phyloP scores from a whole-genome alignment of 2,888 invertebrate species.

The Tortricodes alternella region DNA sequence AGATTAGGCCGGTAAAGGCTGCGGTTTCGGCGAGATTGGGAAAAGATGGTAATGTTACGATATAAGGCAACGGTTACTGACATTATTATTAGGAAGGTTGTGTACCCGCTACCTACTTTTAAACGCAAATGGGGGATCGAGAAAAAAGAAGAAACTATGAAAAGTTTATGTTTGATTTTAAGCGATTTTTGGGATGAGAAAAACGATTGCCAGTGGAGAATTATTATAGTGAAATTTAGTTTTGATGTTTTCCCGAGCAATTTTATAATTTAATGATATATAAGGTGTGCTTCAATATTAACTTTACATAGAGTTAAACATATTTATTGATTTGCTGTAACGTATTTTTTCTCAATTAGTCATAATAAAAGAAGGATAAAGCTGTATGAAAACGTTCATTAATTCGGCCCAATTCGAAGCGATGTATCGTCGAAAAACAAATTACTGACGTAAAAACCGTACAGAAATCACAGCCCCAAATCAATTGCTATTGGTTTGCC shows the following conservation, averaged over 20 bases:
- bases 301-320: too few relatives aligned
- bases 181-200: too few relatives aligned
- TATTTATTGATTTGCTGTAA: too few relatives aligned
- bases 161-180: too few relatives aligned
- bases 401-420: conserved; percentile 6
- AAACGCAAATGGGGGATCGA: too few relatives aligned
- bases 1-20: conserved; percentile 6
- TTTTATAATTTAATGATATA: too few relatives aligned
- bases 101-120: background rate
- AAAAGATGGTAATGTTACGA: conserved; percentile 11
- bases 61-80: background rate
- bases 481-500: background rate
- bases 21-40: conserved; percentile 3
- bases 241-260: too few relatives aligned
- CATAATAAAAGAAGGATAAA: background rate
- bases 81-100: background rate
- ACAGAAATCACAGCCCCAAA: conserved; percentile 2
- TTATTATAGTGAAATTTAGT: too few relatives aligned
- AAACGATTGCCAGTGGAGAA: too few relatives aligned
- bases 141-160: too few relatives aligned
- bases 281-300: too few relatives aligned
- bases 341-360: background rate
- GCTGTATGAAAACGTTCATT: background rate
- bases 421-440: conserved; percentile 11
- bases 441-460: conserved; percentile 11